A percentile compares a stretch with the other conserved stretches of the same genome.
phyloP scores from a whole-genome alignment of 2,797 vertebrate genomes.

The Galagoides demidoff region DNA sequence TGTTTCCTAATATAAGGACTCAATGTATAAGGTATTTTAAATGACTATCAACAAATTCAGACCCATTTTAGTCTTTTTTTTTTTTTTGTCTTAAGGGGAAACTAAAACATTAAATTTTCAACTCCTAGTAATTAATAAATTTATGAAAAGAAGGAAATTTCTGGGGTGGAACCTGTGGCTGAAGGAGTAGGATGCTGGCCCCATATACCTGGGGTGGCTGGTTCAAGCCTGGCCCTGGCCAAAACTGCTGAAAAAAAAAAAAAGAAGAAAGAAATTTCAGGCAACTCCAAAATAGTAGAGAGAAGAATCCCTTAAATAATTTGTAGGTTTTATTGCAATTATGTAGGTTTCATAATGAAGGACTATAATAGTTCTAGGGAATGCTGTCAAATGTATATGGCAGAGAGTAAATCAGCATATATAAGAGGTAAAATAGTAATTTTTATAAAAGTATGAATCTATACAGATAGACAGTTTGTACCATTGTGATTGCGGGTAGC shows the following conservation, averaged over 20 bases:
- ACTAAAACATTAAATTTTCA: conserved; percentile 54
- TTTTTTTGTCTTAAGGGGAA: conserved; percentile 7
- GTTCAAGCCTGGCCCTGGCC: too few relatives aligned
- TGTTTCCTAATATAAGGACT: conserved; percentile 37
- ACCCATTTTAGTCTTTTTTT: neutral
- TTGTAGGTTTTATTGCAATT: neutral
- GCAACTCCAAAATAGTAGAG: neutral
- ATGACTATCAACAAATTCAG: conserved; percentile 46
- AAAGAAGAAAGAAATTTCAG: conserved; percentile 16
- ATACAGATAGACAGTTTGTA: neutral
- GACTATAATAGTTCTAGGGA: conserved; percentile 16
- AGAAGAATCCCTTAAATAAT: neutral
- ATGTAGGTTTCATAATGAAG: conserved; percentile 47
- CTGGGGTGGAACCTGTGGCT: neutral
- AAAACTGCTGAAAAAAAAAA: neutral
- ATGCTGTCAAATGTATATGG: neutral
- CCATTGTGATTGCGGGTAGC: neutral
- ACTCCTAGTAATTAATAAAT: neutral
- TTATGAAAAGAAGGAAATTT: conserved; percentile 1
- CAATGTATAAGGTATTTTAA: conserved; percentile 10
- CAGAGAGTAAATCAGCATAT: conserved; percentile 1
- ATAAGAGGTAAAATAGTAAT: neutral
- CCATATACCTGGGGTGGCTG: too few relatives aligned
- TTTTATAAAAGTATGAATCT: neutral
- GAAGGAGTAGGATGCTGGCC: too few relatives aligned